These are phyloP conservation scores for Mionectes olivaceus DNA, from an alignment of 2,797 vertebrate genomes.

Conservation along the genomic window DNA sequence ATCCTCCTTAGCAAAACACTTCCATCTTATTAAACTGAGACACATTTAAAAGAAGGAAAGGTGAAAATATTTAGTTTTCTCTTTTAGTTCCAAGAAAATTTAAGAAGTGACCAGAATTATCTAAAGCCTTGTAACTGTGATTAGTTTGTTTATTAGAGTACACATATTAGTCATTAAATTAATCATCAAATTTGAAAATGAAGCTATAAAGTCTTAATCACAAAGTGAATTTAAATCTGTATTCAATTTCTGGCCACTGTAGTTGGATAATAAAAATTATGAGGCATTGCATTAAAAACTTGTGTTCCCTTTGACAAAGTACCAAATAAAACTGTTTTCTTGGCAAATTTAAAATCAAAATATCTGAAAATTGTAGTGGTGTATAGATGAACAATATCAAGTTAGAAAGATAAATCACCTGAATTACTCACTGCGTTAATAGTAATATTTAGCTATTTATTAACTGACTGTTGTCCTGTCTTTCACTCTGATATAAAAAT, in stretches of 20 bases:
- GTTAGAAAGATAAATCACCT: not conserved
- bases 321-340: not conserved
- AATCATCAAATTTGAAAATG: not conserved
- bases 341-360: not conserved
- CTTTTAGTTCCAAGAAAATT: not conserved
- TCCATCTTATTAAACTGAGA: too few species aligned
- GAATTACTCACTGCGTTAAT: not conserved
- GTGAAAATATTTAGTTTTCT: not conserved
- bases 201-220: not conserved
- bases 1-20: too few species aligned
- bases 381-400: not conserved
- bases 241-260: not conserved
- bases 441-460: not conserved
- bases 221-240: not conserved
- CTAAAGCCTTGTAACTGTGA: not conserved
- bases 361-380: not conserved
- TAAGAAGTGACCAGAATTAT: not conserved
- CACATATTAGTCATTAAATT: not conserved
- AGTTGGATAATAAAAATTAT: not conserved
- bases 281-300: not conserved
- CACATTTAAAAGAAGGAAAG: not conserved
- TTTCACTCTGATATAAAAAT: not conserved
- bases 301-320: not conserved
- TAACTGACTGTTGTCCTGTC: not conserved
- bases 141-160: not conserved